Conservation (phyloP, 2,888 invertebrate genomes). For the Drosophila longiperda region DNA sequence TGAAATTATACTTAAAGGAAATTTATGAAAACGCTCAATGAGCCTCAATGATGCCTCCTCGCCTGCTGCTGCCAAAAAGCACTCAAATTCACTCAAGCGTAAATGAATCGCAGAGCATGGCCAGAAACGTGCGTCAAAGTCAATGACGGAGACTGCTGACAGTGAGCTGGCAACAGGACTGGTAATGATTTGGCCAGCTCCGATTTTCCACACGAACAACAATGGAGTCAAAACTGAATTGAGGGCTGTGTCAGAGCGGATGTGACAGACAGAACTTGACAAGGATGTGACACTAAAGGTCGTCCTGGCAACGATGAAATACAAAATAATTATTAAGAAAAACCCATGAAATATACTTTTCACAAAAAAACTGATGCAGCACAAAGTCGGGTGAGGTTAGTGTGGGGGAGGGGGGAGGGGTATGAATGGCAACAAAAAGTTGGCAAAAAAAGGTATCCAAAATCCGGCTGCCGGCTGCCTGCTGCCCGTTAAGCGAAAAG, state of each 20-base stretch:
- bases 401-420: not conserved
- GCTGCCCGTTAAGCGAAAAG: slow-evolving; percentile 66
- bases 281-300: slow-evolving; percentile 77
- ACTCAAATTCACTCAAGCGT: slow-evolving; percentile 72
- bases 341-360: slow-evolving; percentile 48
- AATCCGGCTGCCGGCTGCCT: slow-evolving; percentile 30
- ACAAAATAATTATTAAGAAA: slow-evolving; percentile 73
- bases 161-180: slow-evolving; percentile 14
- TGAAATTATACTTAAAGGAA: slow-evolving; percentile 64
- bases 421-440: slow-evolving; percentile 33
- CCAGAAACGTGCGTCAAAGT: slow-evolving; percentile 59
- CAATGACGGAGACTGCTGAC: slow-evolving; percentile 8
- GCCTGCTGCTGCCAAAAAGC: slow-evolving; percentile 47
- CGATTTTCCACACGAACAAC: slow-evolving; percentile 77
- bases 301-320: slow-evolving; percentile 76
- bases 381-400: not conserved
- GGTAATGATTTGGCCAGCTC: slow-evolving; percentile 65
- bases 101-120: slow-evolving; percentile 63
- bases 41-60: slow-evolving; percentile 63
- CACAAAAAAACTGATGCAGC: slow-evolving; percentile 5
- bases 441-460: slow-evolving; percentile 47
- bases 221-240: slow-evolving; percentile 42
- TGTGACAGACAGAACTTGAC: slow-evolving; percentile 63
- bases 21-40: slow-evolving; percentile 82
- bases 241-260: slow-evolving; percentile 40